A percentile compares a stretch with the other conserved stretches of the same genome.
Evolutionary conservation across 2,888 invertebrate species (phyloP).

Genomic region (Antitype chi): DNA sequence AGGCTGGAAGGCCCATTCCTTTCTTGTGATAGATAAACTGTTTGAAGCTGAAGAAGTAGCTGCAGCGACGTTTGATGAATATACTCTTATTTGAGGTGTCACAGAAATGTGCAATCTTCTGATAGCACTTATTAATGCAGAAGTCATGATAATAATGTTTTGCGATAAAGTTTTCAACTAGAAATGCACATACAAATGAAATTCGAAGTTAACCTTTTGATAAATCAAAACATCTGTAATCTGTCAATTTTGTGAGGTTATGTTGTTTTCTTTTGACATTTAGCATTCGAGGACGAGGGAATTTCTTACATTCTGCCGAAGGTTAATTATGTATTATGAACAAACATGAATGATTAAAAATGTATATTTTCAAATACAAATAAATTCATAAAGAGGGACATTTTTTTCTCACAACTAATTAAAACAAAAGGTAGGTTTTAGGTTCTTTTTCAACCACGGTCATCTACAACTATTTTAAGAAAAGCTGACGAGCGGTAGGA

Average conservation of each 20-base stretch:
- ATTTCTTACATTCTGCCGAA: slow-evolving; percentile 6
- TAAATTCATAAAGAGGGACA: background rate
- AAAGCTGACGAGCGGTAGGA: background rate
- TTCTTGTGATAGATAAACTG: slow-evolving; percentile 79
- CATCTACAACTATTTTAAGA: background rate
- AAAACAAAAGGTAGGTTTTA: background rate
- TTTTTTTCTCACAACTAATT: background rate
- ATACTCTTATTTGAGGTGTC: slow-evolving; percentile 75
- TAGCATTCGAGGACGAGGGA: background rate
- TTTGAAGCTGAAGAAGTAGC: slow-evolving; percentile 66
- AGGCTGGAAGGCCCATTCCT: slow-evolving; percentile 88
- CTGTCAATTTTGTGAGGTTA: slow-evolving; percentile 58
- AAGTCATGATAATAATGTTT: slow-evolving; percentile 74
- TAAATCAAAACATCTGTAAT: slow-evolving; percentile 47
- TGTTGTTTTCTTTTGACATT: slow-evolving; percentile 26
- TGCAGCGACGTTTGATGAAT: slow-evolving; percentile 73
- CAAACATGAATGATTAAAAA: background rate
- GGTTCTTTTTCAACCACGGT: background rate
- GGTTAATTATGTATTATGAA: background rate
- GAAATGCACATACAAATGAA: slow-evolving; percentile 17
- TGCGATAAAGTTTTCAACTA: slow-evolving; percentile 3
- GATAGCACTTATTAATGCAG: slow-evolving; percentile 81
- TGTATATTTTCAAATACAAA: background rate
- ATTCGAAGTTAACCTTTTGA: slow-evolving; percentile 22
- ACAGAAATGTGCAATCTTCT: slow-evolving; percentile 80